phyloP scores from a whole-genome alignment of 2,113 vertebrate species.

The Seriola quinqueradiata region DNA sequence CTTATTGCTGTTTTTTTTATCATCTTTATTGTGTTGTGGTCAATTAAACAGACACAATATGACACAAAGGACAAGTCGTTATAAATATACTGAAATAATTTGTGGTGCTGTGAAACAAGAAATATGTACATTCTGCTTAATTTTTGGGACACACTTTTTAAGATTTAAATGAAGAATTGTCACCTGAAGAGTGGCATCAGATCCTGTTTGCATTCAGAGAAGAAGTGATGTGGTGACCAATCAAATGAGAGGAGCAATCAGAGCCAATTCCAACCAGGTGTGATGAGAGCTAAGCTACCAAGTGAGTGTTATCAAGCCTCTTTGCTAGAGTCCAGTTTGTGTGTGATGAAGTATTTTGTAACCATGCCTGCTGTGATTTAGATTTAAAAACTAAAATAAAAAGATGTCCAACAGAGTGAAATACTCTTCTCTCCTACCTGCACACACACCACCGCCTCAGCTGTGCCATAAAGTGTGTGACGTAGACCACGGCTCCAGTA shows the following conservation, averaged over 20 bases:
- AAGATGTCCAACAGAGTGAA: constrained; percentile 16
- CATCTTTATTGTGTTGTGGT: background rate
- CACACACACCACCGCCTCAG: constrained; percentile 3
- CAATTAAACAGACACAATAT: background rate
- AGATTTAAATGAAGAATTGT: background rate
- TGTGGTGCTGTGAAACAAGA: background rate
- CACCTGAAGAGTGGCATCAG: background rate
- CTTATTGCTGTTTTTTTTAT: background rate
- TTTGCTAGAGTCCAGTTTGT: background rate
- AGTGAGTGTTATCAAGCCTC: background rate
- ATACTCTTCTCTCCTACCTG: constrained; percentile 13
- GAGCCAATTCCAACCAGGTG: constrained; percentile 34
- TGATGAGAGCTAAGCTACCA: background rate
- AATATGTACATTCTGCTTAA: background rate
- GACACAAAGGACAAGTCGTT: background rate
- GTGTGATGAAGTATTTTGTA: background rate
- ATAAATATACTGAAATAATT: background rate
- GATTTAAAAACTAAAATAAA: background rate
- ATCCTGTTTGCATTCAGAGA: background rate
- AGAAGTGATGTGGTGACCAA: constrained; percentile 6
- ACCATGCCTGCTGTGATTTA: background rate
- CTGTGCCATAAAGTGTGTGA: constrained; percentile 68
- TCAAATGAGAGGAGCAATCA: constrained; percentile 33
- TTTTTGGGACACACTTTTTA: background rate
- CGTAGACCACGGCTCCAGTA: constrained; percentile 31